These are phyloP conservation scores for Micrasema minimum DNA, from an alignment of 1,140 invertebrate genomes.

Conservation along the genomic window DNA sequence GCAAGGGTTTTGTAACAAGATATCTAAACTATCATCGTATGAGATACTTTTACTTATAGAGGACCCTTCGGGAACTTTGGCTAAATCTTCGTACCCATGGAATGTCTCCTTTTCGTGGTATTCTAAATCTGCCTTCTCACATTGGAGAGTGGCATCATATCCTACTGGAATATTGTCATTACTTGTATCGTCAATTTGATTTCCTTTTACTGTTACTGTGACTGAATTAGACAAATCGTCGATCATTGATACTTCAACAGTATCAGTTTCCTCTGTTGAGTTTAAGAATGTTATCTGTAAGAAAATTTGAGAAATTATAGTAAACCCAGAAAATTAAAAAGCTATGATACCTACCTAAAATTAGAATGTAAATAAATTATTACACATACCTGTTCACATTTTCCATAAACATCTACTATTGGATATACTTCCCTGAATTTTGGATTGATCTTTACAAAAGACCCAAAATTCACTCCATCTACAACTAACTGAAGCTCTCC, in stretches of 20 bases:
- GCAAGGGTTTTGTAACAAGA: conserved; percentile 43
- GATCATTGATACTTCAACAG: conserved; percentile 21
- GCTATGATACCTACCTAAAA: background rate
- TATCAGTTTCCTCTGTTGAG: conserved; percentile 20
- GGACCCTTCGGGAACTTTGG: conserved; percentile 9
- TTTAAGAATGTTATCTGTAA: conserved; percentile 36
- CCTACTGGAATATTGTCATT: conserved; percentile 8
- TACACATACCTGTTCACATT: conserved; percentile 48
- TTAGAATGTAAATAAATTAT: background rate
- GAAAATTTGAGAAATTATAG: too few relatives aligned
- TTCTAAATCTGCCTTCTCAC: conserved; percentile 50
- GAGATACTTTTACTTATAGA: conserved; percentile 44
- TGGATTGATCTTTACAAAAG: conserved; percentile 41
- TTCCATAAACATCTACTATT: conserved; percentile 49
- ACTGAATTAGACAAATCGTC: conserved; percentile 33
- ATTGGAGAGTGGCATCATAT: conserved; percentile 40
- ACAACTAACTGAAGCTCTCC: conserved; percentile 46
- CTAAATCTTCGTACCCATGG: conserved; percentile 13
- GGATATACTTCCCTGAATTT: conserved; percentile 46
- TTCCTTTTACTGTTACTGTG: conserved; percentile 10
- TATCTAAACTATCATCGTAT: conserved; percentile 45
- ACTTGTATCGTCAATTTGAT: conserved; percentile 27
- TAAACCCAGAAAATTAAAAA: too few relatives aligned
- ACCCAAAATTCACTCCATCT: conserved; percentile 43
- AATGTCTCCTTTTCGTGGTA: conserved; percentile 49